Conservation (phyloP, 1,140 invertebrate genomes). For the Platorchestia sp. region DNA sequence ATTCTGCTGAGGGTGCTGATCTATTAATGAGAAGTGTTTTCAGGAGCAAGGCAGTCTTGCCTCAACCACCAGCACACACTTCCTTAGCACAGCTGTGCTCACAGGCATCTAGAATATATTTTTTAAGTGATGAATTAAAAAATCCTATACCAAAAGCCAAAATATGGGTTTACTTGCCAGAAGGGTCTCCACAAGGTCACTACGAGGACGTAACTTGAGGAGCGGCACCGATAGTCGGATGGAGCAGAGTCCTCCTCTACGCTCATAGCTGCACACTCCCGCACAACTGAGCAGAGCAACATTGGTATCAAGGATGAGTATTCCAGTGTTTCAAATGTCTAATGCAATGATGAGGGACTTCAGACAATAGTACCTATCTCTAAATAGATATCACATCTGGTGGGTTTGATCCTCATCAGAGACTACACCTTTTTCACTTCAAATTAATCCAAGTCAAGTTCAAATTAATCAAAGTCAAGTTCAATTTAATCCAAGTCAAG, state of each 20-base stretch:
- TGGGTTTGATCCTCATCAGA: too few relatives aligned
- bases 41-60: too few relatives aligned
- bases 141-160: not conserved
- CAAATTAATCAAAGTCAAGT: too few relatives aligned
- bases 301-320: not conserved
- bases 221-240: conserved; percentile 90
- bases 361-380: not conserved
- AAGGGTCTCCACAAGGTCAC: conserved; percentile 83
- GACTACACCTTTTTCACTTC: too few relatives aligned
- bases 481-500: too few relatives aligned
- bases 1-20: not conserved
- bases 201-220: conserved; percentile 90
- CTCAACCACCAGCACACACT: too few relatives aligned
- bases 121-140: too few relatives aligned
- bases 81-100: too few relatives aligned
- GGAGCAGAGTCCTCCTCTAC: conserved; percentile 82
- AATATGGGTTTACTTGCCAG: conserved; percentile 75
- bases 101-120: too few relatives aligned
- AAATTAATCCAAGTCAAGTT: too few relatives aligned
- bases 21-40: too few relatives aligned
- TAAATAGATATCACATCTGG: not conserved
- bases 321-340: not conserved
- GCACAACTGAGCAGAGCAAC: conserved; percentile 76
- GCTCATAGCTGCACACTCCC: conserved; percentile 85
- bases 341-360: not conserved